Percentiles rank a stretch among this genome's conserved stretches.
phyloP scores from a whole-genome alignment of 2,888 invertebrate genomes.

The Hyposoter dolosus region DNA sequence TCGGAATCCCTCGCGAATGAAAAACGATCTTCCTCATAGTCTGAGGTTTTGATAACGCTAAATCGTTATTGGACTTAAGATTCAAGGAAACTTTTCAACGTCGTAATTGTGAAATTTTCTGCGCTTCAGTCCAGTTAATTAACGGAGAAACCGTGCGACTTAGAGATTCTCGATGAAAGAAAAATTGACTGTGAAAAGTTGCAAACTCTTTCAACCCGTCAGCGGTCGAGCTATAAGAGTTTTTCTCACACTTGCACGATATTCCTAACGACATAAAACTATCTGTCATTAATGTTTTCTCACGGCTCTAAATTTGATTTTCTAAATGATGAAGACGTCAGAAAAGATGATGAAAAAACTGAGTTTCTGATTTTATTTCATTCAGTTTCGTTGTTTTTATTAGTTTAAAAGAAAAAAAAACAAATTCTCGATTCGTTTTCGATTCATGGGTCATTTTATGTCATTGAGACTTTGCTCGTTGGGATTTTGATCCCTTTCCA shows the following conservation, averaged over 20 bases:
- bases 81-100: slow-evolving; percentile 17
- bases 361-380: too few relatives aligned
- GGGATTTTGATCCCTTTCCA: not conserved
- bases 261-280: not conserved
- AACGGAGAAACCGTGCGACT: slow-evolving; percentile 1
- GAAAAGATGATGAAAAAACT: not conserved
- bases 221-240: not conserved
- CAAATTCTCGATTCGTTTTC: too few relatives aligned
- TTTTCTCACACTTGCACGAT: not conserved
- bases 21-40: not conserved
- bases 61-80: slow-evolving; percentile 32
- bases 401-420: too few relatives aligned
- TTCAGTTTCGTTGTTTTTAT: too few relatives aligned
- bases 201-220: not conserved
- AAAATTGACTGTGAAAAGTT: not conserved
- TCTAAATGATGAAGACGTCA: not conserved
- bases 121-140: not conserved
- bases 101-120: not conserved
- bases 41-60: not conserved
- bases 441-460: not conserved
- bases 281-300: not conserved
- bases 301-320: not conserved
- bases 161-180: not conserved
- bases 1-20: not conserved
- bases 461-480: not conserved